phyloP scores from a whole-genome alignment of 2,888 invertebrate species.

The Lycia hirtaria region DNA sequence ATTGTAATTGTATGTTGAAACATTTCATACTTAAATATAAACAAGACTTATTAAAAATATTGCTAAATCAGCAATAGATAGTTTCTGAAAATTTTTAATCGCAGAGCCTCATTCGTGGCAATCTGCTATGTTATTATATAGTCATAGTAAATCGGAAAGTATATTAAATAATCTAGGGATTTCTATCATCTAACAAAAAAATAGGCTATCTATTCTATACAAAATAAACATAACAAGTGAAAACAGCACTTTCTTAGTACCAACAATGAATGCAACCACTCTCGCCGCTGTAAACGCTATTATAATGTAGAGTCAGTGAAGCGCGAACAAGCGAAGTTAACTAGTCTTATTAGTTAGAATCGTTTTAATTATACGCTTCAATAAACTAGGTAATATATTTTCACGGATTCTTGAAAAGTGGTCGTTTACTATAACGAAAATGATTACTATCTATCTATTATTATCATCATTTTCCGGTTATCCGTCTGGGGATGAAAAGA shows the following conservation, averaged over 20 bases:
- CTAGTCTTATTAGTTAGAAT: too few relatives aligned
- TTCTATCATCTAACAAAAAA: background rate
- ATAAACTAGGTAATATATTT: conserved; percentile 4
- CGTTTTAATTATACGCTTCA: conserved; percentile 14
- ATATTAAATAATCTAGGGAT: background rate
- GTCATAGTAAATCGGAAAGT: too few relatives aligned
- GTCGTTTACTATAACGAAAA: background rate
- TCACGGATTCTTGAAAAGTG: background rate
- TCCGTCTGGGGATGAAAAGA: too few relatives aligned
- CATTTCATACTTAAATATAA: too few relatives aligned
- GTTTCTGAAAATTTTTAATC: too few relatives aligned
- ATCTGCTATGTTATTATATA: too few relatives aligned
- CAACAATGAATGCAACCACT: conserved; percentile 16
- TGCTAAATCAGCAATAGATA: too few relatives aligned
- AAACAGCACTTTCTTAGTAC: conserved; percentile 20
- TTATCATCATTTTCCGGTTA: too few relatives aligned
- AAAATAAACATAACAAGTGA: conserved; percentile 11
- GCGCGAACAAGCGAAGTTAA: conserved; percentile 11
- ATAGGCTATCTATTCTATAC: background rate
- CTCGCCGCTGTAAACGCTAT: conserved; percentile 16
- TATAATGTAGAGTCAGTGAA: conserved; percentile 19
- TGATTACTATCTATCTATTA: too few relatives aligned
- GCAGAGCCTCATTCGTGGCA: too few relatives aligned
- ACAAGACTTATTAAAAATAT: too few relatives aligned
- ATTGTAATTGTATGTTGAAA: too few relatives aligned